A percentile compares a stretch with the other conserved stretches of the same genome.
Conservation (phyloP, 2,888 invertebrate genomes). For the Pseudolycoriella hygida region DNA sequence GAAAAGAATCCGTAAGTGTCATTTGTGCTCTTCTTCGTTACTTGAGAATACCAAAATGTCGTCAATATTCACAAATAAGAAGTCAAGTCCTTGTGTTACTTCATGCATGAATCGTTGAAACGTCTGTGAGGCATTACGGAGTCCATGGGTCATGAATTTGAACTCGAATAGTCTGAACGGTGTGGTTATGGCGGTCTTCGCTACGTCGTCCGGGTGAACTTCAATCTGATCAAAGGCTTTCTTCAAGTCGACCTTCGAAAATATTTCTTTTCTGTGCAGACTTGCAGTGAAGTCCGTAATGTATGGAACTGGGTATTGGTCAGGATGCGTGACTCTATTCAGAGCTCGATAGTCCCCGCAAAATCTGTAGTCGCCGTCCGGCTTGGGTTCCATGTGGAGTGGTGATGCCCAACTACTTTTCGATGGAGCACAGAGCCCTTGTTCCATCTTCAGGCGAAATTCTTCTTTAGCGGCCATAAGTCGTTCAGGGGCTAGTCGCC, state of each 20-base stretch:
- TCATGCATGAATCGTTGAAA: conserved; percentile 19
- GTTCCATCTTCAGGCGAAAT: background rate
- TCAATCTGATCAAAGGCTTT: too few relatives aligned
- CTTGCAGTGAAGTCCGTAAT: too few relatives aligned
- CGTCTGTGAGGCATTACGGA: conserved; percentile 17
- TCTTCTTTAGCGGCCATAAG: background rate
- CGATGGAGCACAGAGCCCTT: background rate
- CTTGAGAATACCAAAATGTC: conserved; percentile 14
- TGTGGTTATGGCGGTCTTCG: conserved; percentile 18
- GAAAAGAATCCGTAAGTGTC: conserved; percentile 11
- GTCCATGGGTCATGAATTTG: background rate
- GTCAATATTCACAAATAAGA: conserved; percentile 14
- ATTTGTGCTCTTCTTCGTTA: conserved; percentile 10
- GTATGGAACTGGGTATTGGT: too few relatives aligned
- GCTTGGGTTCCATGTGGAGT: conserved; percentile 7
- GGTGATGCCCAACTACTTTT: conserved; percentile 1
- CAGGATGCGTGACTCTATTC: too few relatives aligned
- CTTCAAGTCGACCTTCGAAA: too few relatives aligned
- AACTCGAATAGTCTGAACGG: conserved; percentile 16
- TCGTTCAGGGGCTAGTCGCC: background rate
- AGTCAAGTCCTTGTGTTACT: conserved; percentile 11
- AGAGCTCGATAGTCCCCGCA: too few relatives aligned
- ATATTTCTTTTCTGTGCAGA: too few relatives aligned
- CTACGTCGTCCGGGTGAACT: too few relatives aligned
- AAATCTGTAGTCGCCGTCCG: too few relatives aligned